These are phyloP conservation scores for Decapterus maruadsi DNA, from an alignment of 2,797 vertebrate species.

Conservation along the genomic window DNA sequence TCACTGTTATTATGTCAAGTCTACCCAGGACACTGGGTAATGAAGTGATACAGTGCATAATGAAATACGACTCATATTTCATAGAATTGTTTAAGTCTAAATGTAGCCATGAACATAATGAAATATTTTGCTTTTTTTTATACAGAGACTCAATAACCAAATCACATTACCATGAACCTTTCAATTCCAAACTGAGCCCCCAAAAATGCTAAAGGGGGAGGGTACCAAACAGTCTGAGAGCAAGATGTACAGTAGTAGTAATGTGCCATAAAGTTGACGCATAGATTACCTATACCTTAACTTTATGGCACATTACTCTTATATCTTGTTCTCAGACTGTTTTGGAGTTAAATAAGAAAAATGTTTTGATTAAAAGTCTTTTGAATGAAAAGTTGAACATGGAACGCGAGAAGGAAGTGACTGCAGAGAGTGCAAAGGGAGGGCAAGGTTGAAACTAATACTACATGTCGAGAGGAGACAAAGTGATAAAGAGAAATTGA, in stretches of 20 bases:
- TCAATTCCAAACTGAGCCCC: background rate
- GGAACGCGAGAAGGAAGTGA: background rate
- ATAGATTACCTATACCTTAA: no score
- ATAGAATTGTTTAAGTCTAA: no score
- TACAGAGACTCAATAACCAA: no score
- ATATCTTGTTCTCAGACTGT: no score
- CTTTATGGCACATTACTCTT: no score
- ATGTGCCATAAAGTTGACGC: slow-evolving; percentile 4
- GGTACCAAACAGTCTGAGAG: background rate
- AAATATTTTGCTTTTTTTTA: no score
- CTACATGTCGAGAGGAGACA: slow-evolving; percentile 45
- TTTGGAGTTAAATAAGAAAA: background rate
- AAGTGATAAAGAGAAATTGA: slow-evolving; percentile 54
- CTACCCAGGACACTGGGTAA: background rate
- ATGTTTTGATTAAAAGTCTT: background rate
- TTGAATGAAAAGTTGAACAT: background rate
- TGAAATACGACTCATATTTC: background rate
- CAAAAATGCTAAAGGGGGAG: slow-evolving; percentile 1
- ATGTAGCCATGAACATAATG: no score
- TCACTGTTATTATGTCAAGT: background rate
- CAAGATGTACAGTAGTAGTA: background rate
- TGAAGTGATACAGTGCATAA: background rate
- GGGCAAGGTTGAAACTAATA: slow-evolving; percentile 17
- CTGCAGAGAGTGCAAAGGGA: background rate
- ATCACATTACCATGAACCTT: background rate